Conservation (phyloP, 2,797 vertebrate genomes). For the Oophaga sylvatica region DNA sequence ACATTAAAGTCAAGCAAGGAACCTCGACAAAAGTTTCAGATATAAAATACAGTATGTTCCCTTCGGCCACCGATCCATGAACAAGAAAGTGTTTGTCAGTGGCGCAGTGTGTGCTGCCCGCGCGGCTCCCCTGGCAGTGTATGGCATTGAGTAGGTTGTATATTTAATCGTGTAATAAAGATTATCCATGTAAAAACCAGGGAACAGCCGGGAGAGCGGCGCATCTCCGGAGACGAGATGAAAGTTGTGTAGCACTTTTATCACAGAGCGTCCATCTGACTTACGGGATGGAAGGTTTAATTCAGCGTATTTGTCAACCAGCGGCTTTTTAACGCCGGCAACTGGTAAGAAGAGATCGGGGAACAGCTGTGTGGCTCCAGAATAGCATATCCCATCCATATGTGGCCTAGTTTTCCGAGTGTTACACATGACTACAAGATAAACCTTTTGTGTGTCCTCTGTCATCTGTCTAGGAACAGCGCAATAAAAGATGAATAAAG, state of each 20-base stretch:
- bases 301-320: constrained; percentile 41
- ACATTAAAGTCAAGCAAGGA: not conserved
- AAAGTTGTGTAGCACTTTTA: constrained; percentile 43
- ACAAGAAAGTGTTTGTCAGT: not conserved
- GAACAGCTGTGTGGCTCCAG: constrained; percentile 33
- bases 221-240: constrained; percentile 23
- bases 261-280: constrained; percentile 26
- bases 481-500: constrained; percentile 26
- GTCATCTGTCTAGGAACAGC: constrained; percentile 52
- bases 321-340: constrained; percentile 25
- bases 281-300: constrained; percentile 39
- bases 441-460: constrained; percentile 50
- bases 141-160: constrained; percentile 36
- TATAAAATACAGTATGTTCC: not conserved
- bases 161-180: constrained; percentile 48
- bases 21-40: not conserved
- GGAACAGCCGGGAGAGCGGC: not conserved
- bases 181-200: constrained; percentile 33
- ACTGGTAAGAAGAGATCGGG: constrained; percentile 29
- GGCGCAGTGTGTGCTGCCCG: not conserved
- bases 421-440: constrained; percentile 47
- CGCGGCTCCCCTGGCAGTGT: constrained; percentile 5
- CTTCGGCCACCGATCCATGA: not conserved
- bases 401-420: constrained; percentile 49
- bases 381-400: constrained; percentile 21